These are phyloP conservation scores for Bombus haemorrhoidalis DNA, from an alignment of 1,140 invertebrate species.

Conservation along the genomic window DNA sequence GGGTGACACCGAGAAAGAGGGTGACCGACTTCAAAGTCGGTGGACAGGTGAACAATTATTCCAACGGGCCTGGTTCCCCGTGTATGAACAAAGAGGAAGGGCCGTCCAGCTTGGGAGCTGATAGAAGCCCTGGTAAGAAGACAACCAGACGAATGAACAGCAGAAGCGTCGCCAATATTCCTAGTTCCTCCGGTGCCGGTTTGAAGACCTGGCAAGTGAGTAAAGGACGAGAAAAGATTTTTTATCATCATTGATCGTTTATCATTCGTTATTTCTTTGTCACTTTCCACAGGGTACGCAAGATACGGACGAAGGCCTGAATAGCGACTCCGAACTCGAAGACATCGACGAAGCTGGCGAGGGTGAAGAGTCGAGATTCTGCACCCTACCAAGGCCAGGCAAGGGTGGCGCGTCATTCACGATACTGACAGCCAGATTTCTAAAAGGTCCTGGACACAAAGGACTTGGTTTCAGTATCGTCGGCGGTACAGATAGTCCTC, in stretches of 20 bases:
- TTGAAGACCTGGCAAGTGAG: conserved; percentile 73
- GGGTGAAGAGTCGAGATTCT: conserved; percentile 80
- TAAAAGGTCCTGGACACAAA: conserved; percentile 92
- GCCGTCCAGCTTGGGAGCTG: conserved; percentile 69
- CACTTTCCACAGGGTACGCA: conserved; percentile 61
- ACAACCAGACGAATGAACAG: conserved; percentile 68
- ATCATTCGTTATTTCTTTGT: too few species aligned
- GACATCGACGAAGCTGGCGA: conserved; percentile 79
- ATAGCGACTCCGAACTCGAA: conserved; percentile 78
- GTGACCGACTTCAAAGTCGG: conserved; percentile 75
- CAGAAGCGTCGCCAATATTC: conserved; percentile 76
- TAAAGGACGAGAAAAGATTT: not conserved
- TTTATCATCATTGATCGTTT: not conserved
- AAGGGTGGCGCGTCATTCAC: conserved; percentile 80
- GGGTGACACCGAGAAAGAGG: conserved; percentile 70
- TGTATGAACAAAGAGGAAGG: conserved; percentile 64
- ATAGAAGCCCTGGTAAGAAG: conserved; percentile 69
- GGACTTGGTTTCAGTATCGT: conserved; percentile 96
- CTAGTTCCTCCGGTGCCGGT: conserved; percentile 63
- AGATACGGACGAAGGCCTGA: conserved; percentile 78
- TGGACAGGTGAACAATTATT: conserved; percentile 72
- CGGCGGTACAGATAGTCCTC: conserved; percentile 93
- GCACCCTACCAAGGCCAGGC: conserved; percentile 81
- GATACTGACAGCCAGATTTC: conserved; percentile 86
- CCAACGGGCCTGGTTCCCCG: conserved; percentile 46